A percentile compares a stretch with the other conserved stretches of the same genome.
phyloP scores from a whole-genome alignment of 1,140 invertebrate genomes.

The Aphaenogaster floridana region DNA sequence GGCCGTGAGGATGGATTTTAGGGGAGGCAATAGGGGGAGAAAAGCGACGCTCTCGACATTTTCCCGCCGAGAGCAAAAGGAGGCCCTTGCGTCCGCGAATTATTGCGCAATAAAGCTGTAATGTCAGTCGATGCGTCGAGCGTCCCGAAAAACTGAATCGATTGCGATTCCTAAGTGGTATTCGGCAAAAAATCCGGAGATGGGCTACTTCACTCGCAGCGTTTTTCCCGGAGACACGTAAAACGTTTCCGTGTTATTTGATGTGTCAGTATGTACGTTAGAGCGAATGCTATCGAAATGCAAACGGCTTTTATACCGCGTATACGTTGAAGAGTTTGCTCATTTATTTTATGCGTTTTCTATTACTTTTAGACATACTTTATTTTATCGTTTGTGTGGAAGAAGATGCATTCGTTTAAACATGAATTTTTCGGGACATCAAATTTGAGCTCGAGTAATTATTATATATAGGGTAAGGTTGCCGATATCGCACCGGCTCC shows the following conservation, averaged over 20 bases:
- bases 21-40: neutral
- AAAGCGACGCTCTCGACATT: constrained; percentile 36
- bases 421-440: neutral
- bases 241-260: neutral
- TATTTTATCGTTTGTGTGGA: no score
- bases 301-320: neutral
- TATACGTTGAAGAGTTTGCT: neutral
- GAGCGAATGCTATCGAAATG: neutral
- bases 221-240: neutral
- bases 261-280: neutral
- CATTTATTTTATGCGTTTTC: neutral
- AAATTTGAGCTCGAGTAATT: neutral
- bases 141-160: constrained; percentile 29
- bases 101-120: constrained; percentile 63
- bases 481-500: no score
- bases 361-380: no score
- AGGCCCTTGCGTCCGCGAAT: constrained; percentile 43
- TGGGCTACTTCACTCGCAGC: neutral
- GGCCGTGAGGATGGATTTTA: constrained; percentile 9
- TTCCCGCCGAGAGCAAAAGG: neutral
- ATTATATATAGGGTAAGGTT: no score
- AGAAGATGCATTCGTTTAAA: no score
- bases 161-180: constrained; percentile 22
- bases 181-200: constrained; percentile 18
- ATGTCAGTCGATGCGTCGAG: constrained; percentile 39